Evolutionary conservation across 2,888 invertebrate species (phyloP).

Genomic region (Lepidonotus clava): DNA sequence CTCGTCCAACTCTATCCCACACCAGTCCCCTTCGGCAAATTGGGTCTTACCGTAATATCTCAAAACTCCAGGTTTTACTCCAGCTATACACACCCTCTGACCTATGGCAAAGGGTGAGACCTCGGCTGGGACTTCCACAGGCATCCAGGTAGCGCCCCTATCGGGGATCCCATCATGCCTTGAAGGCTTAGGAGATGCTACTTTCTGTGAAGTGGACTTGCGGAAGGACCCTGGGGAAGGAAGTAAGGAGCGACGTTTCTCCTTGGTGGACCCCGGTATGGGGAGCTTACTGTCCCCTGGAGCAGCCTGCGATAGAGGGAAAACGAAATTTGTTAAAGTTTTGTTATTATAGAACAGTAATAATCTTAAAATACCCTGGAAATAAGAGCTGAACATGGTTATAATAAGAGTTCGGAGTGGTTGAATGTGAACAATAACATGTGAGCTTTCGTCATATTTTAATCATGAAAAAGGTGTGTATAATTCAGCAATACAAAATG

Average conservation of each 20-base stretch:
- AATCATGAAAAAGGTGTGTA: too few relatives aligned
- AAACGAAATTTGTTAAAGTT: too few relatives aligned
- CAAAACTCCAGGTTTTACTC: slow-evolving; percentile 82
- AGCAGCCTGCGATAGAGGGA: slow-evolving; percentile 20
- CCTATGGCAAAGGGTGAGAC: slow-evolving; percentile 72
- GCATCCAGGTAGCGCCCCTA: not conserved
- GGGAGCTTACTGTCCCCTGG: slow-evolving; percentile 27
- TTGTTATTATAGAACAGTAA: too few relatives aligned
- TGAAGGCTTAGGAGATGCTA: not conserved
- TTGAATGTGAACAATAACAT: too few relatives aligned
- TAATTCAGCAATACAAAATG: too few relatives aligned
- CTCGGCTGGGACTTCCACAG: not conserved
- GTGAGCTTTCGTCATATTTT: too few relatives aligned
- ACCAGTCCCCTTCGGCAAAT: slow-evolving; percentile 84
- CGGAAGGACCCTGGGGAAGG: slow-evolving; percentile 22
- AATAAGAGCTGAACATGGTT: too few relatives aligned
- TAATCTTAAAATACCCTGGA: too few relatives aligned
- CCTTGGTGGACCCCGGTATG: slow-evolving; percentile 14
- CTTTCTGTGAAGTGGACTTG: slow-evolving; percentile 3
- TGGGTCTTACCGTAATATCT: slow-evolving; percentile 83
- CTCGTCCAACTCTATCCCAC: slow-evolving; percentile 85
- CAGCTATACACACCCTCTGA: slow-evolving; percentile 80
- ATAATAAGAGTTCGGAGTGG: too few relatives aligned
- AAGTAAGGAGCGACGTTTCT: slow-evolving; percentile 44
- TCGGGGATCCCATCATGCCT: slow-evolving; percentile 10